These are phyloP conservation scores for Pangasius macronema DNA, from an alignment of 2,797 vertebrate species.

Conservation along the genomic window DNA sequence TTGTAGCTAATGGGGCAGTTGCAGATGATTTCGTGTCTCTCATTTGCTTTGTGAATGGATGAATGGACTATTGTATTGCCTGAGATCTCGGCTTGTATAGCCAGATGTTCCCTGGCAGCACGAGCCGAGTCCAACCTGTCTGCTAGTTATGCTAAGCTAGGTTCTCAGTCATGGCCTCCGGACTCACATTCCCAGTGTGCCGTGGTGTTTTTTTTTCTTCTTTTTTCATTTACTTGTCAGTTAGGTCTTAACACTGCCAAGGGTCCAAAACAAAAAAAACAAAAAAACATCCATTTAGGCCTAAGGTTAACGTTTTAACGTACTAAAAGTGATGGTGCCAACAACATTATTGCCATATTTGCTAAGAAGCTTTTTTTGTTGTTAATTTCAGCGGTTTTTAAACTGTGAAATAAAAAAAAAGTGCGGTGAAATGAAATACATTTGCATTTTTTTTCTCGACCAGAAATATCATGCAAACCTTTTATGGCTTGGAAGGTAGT, in stretches of 20 bases:
- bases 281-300: no score
- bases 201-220: no score
- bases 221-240: background rate
- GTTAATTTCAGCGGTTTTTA: background rate
- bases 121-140: slow-evolving; percentile 19
- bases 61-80: background rate
- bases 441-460: background rate
- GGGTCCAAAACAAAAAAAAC: no score
- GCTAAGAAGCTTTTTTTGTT: background rate
- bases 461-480: background rate
- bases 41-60: no score
- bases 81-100: background rate
- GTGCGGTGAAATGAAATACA: background rate
- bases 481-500: background rate
- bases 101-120: slow-evolving; percentile 23
- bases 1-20: background rate
- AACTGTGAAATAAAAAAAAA: background rate
- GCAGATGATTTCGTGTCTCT: background rate
- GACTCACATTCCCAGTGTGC: background rate
- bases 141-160: slow-evolving; percentile 21
- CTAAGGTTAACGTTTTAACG: no score
- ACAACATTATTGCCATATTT: background rate
- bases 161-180: background rate
- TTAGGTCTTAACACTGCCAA: background rate
- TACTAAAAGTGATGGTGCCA: background rate